phyloP scores from a whole-genome alignment of 2,113 vertebrate genomes.

The Pheucticus melanocephalus region DNA sequence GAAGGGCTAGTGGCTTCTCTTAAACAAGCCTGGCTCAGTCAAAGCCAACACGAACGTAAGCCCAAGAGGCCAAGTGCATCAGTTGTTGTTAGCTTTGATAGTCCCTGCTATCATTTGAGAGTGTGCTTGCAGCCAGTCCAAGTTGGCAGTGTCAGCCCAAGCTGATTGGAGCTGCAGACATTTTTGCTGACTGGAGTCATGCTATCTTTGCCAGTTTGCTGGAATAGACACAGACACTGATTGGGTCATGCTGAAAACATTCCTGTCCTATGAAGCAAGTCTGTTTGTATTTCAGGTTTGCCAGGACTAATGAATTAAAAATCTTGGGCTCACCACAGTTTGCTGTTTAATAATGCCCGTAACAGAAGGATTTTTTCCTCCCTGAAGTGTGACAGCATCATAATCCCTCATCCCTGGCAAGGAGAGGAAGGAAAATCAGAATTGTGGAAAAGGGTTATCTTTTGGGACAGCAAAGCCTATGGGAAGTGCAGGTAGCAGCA shows the following conservation, averaged over 20 bases:
- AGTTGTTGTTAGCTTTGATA: conserved; percentile 54
- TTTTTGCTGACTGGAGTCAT: conserved; percentile 94
- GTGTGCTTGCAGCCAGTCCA: conserved; percentile 68
- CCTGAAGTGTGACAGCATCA: conserved; percentile 71
- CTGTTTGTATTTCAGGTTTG: conserved; percentile 83
- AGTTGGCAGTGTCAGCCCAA: conserved; percentile 79
- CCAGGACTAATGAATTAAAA: conserved; percentile 82
- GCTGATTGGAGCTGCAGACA: conserved; percentile 82
- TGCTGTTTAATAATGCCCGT: conserved; percentile 77
- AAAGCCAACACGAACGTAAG: neutral
- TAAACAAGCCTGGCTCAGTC: neutral
- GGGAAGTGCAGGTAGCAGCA: conserved; percentile 80
- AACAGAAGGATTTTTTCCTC: conserved; percentile 75
- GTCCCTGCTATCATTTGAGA: conserved; percentile 71
- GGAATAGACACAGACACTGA: conserved; percentile 83
- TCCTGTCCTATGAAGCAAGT: conserved; percentile 83
- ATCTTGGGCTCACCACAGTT: conserved; percentile 70
- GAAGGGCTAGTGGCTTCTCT: neutral
- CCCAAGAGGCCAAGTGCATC: conserved; percentile 39
- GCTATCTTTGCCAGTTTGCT: conserved; percentile 93
- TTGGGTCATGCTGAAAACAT: conserved; percentile 85
- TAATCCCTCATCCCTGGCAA: conserved; percentile 55
- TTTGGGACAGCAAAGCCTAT: conserved; percentile 65
- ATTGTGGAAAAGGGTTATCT: conserved; percentile 69
- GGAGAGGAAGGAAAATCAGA: conserved; percentile 63